Evolutionary conservation across 2,113 vertebrate species (phyloP).

Genomic region (Irena cyanogastra): DNA sequence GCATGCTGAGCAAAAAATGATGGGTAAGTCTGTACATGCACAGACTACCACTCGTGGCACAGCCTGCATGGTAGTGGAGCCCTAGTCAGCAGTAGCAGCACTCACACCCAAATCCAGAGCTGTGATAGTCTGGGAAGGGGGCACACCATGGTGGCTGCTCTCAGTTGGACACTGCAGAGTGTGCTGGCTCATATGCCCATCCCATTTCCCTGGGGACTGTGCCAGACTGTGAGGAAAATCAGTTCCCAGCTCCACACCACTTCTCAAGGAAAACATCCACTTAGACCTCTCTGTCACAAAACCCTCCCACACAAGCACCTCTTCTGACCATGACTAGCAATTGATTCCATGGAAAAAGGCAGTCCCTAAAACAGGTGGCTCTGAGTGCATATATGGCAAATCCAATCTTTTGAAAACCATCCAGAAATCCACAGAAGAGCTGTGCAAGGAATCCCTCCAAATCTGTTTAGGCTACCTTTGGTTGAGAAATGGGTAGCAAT

Average conservation of each 20-base stretch:
- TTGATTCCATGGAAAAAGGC: neutral
- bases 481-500: neutral
- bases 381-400: neutral
- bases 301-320: neutral
- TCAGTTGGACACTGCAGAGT: neutral
- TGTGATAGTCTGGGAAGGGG: neutral
- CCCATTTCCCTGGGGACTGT: neutral
- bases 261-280: neutral
- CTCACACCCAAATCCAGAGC: neutral
- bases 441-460: neutral
- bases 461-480: neutral
- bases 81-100: neutral
- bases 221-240: neutral
- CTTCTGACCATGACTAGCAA: neutral
- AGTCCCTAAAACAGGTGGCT: neutral
- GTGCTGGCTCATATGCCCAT: neutral
- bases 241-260: fast-evolving
- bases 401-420: neutral
- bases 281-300: neutral
- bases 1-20: neutral
- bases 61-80: fast-evolving
- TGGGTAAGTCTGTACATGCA: neutral
- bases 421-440: neutral
- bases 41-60: fast-evolving
- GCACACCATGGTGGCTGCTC: fast-evolving